A percentile compares a stretch with the other conserved stretches of the same genome.
Conservation (phyloP, 2,113 vertebrate species). For the Atractosteus spatula region DNA sequence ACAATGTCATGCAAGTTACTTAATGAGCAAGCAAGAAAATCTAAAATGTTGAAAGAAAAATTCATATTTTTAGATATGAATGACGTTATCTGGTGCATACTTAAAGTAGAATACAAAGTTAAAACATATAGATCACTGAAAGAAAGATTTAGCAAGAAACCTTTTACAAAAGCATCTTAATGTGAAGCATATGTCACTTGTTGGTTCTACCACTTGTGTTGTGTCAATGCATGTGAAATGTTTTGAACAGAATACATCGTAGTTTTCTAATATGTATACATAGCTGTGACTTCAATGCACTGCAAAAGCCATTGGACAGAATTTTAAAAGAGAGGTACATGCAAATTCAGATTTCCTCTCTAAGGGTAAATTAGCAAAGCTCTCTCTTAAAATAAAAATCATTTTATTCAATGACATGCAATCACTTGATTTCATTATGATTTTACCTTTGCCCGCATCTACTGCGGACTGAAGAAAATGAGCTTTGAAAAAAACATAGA, state of each 20-base stretch:
- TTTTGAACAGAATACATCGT: too few relatives aligned
- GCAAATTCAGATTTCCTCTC: not conserved
- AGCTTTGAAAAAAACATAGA: constrained; percentile 74
- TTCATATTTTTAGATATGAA: not conserved
- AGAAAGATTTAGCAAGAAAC: not conserved
- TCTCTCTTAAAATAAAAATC: not conserved
- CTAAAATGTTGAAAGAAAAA: not conserved
- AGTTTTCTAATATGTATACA: too few relatives aligned
- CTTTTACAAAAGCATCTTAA: too few relatives aligned
- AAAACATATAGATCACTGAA: not conserved
- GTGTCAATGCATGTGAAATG: not conserved
- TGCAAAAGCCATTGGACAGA: not conserved
- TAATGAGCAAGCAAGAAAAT: constrained; percentile 1
- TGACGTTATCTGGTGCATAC: not conserved
- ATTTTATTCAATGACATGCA: constrained; percentile 27
- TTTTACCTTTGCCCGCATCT: constrained; percentile 89
- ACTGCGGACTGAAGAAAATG: constrained; percentile 78
- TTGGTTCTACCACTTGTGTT: not conserved
- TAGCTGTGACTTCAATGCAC: not conserved
- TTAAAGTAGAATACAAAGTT: not conserved
- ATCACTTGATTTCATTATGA: constrained; percentile 31
- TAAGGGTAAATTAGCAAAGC: not conserved
- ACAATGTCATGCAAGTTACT: constrained; percentile 13
- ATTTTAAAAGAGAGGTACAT: not conserved
- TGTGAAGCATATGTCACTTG: not conserved